Evolutionary conservation across 2,888 invertebrate species (phyloP).

Genomic region (Cryptus viduatorius): DNA sequence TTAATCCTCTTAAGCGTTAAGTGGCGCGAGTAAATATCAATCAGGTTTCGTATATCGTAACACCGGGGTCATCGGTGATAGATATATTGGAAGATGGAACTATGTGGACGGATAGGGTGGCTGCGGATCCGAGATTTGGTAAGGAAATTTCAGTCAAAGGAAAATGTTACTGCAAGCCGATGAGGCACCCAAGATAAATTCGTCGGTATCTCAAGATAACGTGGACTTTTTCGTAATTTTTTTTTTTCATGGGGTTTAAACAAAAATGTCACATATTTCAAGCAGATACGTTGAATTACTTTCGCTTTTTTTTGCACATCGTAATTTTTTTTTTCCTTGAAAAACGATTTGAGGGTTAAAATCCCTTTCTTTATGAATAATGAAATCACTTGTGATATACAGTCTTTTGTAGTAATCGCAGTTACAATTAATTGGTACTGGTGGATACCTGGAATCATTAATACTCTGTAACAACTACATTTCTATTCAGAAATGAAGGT

Average conservation of each 20-base stretch:
- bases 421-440: no score
- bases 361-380: no score
- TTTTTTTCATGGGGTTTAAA: background rate
- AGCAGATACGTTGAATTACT: background rate
- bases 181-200: background rate
- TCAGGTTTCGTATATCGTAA: constrained; percentile 76
- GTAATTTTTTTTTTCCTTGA: no score
- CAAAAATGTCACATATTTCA: background rate
- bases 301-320: no score
- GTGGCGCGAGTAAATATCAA: constrained; percentile 83
- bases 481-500: background rate
- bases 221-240: background rate
- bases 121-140: background rate
- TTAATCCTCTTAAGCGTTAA: constrained; percentile 83
- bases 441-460: no score
- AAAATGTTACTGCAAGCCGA: background rate
- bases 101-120: constrained; percentile 7
- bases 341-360: no score
- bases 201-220: no score
- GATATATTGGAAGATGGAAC: constrained; percentile 27
- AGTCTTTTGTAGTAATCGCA: no score
- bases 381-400: no score
- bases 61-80: constrained; percentile 23
- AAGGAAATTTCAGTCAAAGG: background rate
- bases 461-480: no score